Percentiles rank a stretch among this genome's conserved stretches.
These are phyloP conservation scores for Acanthopleura granulata DNA, from an alignment of 2,888 invertebrate species.

Conservation along the genomic window DNA sequence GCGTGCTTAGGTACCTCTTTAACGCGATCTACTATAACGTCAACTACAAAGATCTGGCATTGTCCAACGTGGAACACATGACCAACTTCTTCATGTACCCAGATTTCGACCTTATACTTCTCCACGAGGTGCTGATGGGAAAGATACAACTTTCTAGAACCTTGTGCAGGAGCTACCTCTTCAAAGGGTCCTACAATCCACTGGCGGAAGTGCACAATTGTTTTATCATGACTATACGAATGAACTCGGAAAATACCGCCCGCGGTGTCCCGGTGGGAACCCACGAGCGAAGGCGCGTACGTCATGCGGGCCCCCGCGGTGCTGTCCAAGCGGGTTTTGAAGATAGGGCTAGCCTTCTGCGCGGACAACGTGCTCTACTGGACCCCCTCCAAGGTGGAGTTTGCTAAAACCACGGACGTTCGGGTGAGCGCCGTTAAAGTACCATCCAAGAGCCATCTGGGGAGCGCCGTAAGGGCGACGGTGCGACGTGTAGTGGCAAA, in stretches of 20 bases:
- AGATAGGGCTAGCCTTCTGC: background rate
- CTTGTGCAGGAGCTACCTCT: background rate
- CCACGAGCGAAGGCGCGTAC: background rate
- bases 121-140: background rate
- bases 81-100: constrained; percentile 4
- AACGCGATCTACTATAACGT: background rate
- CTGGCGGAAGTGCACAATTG: background rate
- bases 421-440: background rate
- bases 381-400: constrained; percentile 1
- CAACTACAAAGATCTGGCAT: background rate
- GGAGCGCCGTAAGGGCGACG: background rate
- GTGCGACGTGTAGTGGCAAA: background rate
- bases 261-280: background rate
- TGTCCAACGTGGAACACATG: constrained; percentile 1
- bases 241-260: background rate
- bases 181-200: background rate
- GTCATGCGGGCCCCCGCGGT: background rate
- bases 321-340: background rate
- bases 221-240: background rate
- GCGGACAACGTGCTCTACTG: background rate
- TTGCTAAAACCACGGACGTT: background rate
- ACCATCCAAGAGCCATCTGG: background rate
- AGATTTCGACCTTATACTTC: background rate
- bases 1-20: background rate
- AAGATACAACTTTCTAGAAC: background rate